These are phyloP conservation scores for Leptobrachium leishanense DNA, from an alignment of 2,113 vertebrate genomes.

Conservation along the genomic window DNA sequence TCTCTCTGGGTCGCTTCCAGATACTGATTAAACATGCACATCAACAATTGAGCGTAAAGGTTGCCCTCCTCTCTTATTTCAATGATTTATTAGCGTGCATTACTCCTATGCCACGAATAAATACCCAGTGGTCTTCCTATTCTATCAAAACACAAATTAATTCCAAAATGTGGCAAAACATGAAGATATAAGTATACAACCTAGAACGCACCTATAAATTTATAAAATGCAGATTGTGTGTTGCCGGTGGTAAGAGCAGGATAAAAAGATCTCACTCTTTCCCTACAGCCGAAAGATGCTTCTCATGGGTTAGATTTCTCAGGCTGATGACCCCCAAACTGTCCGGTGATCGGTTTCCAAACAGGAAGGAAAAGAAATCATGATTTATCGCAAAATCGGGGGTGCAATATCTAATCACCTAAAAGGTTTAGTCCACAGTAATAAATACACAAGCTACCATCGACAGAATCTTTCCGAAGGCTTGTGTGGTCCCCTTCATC, in stretches of 20 bases:
- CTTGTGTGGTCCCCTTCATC: constrained; percentile 56
- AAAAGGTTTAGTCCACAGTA: constrained; percentile 53
- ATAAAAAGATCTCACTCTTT: neutral
- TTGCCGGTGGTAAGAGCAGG: neutral
- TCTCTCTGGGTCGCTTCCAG: constrained; percentile 25
- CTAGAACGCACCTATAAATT: too few species aligned
- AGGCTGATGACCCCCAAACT: neutral
- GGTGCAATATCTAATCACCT: constrained; percentile 61
- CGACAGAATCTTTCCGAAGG: constrained; percentile 59
- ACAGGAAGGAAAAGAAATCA: constrained; percentile 14
- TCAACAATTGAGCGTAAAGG: constrained; percentile 1
- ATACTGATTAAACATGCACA: constrained; percentile 14
- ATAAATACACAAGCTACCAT: constrained; percentile 72
- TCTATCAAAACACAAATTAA: neutral
- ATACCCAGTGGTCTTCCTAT: neutral
- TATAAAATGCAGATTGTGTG: too few species aligned
- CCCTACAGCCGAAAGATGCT: neutral
- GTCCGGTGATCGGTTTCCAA: neutral
- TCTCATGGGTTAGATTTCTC: neutral
- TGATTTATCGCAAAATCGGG: constrained; percentile 43
- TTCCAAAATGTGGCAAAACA: neutral
- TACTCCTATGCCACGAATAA: neutral
- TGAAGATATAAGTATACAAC: too few species aligned
- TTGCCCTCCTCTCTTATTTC: neutral
- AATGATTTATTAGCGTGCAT: neutral